Conservation (phyloP, 2,888 invertebrate genomes). For the Lathronympha strigana region DNA sequence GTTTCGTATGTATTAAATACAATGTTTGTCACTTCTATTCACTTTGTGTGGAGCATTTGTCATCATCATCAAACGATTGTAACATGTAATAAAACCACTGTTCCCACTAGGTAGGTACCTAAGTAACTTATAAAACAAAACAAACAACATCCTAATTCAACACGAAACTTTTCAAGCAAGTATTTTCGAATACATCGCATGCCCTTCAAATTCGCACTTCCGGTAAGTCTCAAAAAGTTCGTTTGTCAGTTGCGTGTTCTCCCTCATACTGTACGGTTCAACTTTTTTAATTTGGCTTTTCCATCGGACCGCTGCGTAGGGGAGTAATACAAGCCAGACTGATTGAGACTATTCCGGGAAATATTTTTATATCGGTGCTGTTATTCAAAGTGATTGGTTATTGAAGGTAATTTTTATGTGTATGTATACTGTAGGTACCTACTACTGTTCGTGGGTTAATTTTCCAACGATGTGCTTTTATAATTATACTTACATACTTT, state of each 20-base stretch:
- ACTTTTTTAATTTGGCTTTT: slow-evolving; percentile 76
- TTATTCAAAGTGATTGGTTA: not conserved
- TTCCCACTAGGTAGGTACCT: too few relatives aligned
- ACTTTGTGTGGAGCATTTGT: too few relatives aligned
- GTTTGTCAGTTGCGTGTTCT: slow-evolving; percentile 27
- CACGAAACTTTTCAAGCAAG: slow-evolving; percentile 1
- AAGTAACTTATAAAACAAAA: not conserved
- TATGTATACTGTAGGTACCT: not conserved
- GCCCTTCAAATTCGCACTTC: slow-evolving; percentile 27
- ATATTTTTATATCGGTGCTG: not conserved
- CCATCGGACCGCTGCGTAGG: slow-evolving; percentile 35
- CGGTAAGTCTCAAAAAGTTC: slow-evolving; percentile 32
- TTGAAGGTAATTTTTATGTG: not conserved
- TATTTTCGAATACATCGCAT: slow-evolving; percentile 5
- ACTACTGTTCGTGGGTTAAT: too few relatives aligned
- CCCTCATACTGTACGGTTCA: slow-evolving; percentile 48
- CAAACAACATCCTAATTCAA: not conserved
- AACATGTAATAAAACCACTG: too few relatives aligned
- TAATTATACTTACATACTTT: too few relatives aligned
- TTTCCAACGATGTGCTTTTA: too few relatives aligned
- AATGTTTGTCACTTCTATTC: too few relatives aligned
- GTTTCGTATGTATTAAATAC: too few relatives aligned
- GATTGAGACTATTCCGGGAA: slow-evolving; percentile 25
- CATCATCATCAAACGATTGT: too few relatives aligned
- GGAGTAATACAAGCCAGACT: slow-evolving; percentile 33